Evolutionary conservation across 1,140 invertebrate genomes (phyloP).

Genomic region (Bradynema listronoti): DNA sequence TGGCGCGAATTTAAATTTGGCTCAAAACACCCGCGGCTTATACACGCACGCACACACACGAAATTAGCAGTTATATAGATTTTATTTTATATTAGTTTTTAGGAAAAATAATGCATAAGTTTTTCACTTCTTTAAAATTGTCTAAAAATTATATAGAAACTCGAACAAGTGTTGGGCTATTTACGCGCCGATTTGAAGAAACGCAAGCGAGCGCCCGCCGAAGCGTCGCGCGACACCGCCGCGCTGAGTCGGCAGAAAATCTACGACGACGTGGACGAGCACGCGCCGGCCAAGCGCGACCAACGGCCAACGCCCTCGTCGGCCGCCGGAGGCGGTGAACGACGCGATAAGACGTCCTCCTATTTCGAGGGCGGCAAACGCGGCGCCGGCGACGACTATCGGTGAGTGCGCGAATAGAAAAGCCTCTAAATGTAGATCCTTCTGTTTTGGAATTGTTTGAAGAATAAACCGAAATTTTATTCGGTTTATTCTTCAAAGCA

Average conservation of each 20-base stretch:
- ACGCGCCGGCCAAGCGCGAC: constrained; percentile 64
- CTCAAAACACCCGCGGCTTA: no score
- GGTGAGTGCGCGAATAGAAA: not conserved
- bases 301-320: not conserved
- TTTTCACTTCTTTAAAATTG: no score
- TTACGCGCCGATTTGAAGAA: constrained; percentile 64
- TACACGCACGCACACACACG: no score
- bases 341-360: constrained; percentile 1
- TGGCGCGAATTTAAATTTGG: no score
- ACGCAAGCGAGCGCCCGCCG: constrained; percentile 12
- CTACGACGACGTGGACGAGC: constrained; percentile 88
- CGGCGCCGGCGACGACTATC: no score
- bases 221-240: no score
- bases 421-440: not conserved
- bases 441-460: not conserved
- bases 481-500: not conserved
- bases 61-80: no score
- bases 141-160: constrained; percentile 90
- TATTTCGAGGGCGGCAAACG: constrained; percentile 18
- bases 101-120: no score
- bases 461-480: not conserved
- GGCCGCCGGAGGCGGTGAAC: no score
- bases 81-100: no score
- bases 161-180: constrained; percentile 92
- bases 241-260: constrained; percentile 63